phyloP scores from a whole-genome alignment of 2,113 vertebrate species.

The Sturnira hondurensis region DNA sequence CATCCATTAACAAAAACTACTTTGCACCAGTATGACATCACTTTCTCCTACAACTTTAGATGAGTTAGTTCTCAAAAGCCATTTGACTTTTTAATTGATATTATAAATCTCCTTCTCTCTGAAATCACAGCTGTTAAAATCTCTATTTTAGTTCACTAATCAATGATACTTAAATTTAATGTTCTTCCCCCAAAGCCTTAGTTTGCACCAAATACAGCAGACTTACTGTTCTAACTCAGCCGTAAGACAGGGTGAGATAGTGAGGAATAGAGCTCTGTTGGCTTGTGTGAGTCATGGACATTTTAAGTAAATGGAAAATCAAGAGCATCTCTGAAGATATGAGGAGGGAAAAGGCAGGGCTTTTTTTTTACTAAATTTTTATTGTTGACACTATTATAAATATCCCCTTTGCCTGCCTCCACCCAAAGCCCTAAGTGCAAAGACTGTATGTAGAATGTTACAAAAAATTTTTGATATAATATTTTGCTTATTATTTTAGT shows the following conservation, averaged over 20 bases:
- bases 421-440: neutral
- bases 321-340: constrained; percentile 12
- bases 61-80: neutral
- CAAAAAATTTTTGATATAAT: neutral
- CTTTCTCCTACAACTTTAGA: neutral
- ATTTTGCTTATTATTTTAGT: constrained; percentile 27
- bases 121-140: neutral
- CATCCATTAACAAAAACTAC: neutral
- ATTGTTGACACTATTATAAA: no score
- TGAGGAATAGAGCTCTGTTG: neutral
- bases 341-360: neutral
- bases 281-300: neutral
- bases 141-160: constrained; percentile 23
- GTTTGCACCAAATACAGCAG: neutral
- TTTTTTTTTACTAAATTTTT: neutral
- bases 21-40: neutral
- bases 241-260: constrained; percentile 7
- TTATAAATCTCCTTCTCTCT: neutral
- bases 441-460: neutral
- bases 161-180: neutral
- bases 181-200: neutral
- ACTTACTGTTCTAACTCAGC: neutral
- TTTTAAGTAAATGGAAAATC: constrained; percentile 35
- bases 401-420: no score
- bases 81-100: constrained; percentile 1